Conservation (phyloP, 2,113 vertebrate species). For the Prionailurus bengalensis region DNA sequence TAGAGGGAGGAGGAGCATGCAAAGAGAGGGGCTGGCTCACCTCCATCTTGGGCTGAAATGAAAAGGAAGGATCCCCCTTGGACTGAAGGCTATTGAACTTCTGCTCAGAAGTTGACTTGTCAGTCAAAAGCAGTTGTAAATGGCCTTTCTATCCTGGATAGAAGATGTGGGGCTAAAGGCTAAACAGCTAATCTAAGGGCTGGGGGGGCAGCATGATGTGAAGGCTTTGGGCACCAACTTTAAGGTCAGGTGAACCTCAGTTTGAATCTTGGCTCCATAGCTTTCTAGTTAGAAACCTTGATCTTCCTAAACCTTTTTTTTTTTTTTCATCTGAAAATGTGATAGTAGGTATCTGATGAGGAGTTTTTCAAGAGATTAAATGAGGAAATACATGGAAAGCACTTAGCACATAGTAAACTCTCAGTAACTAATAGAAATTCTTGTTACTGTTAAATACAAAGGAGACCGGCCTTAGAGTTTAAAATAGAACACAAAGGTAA, state of each 20-base stretch:
- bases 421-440: background rate
- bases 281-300: background rate
- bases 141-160: background rate
- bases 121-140: background rate
- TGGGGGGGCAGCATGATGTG: background rate
- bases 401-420: background rate
- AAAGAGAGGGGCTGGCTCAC: background rate
- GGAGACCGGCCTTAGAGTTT: background rate
- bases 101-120: background rate
- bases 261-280: background rate
- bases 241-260: background rate
- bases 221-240: constrained; percentile 49
- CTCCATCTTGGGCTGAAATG: background rate
- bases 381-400: background rate
- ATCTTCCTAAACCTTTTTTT: background rate
- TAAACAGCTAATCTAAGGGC: background rate
- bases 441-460: background rate
- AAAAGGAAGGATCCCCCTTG: background rate
- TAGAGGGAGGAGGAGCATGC: background rate
- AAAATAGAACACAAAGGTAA: background rate
- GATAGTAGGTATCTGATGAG: background rate
- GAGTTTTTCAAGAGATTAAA: background rate
- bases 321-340: background rate
- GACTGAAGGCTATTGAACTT: background rate
- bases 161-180: background rate